Evolutionary conservation across 2,797 vertebrate genomes (phyloP).

Genomic region (Spinus olivaceus): DNA sequence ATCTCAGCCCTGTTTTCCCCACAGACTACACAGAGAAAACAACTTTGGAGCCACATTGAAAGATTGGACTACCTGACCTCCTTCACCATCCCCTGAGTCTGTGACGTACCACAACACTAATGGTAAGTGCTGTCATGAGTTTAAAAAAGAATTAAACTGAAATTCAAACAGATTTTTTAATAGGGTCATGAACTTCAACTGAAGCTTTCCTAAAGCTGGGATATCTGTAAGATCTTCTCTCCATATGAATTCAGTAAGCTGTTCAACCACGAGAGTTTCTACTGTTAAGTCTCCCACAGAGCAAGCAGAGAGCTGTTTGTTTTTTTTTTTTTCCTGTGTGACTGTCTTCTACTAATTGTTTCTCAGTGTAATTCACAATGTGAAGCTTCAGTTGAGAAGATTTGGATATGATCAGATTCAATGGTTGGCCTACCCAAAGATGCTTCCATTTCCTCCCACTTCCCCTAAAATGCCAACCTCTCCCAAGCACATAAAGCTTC

Average conservation of each 20-base stretch:
- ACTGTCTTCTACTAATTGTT: not conserved
- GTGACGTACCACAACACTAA: not conserved
- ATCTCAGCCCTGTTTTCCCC: not conserved
- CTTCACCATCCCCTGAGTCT: not conserved
- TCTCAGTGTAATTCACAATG: not conserved
- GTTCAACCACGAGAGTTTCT: not conserved
- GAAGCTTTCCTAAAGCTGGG: not conserved
- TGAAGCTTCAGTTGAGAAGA: not conserved
- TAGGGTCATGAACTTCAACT: not conserved
- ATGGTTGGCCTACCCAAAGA: not conserved
- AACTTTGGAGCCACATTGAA: not conserved
- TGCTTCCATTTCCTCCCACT: not conserved
- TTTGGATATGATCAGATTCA: not conserved
- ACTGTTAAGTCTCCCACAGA: not conserved
- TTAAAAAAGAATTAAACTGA: not conserved
- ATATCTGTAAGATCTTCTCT: not conserved
- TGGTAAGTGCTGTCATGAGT: not conserved
- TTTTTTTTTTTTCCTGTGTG: not conserved
- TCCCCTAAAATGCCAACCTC: not conserved
- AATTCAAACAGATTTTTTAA: not conserved
- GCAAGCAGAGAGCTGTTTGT: not conserved
- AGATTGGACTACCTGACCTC: not conserved
- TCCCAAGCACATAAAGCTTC: not conserved
- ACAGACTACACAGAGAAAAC: not conserved
- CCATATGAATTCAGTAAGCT: not conserved